A percentile compares a stretch with the other conserved stretches of the same genome.
phyloP scores from a whole-genome alignment of 2,797 vertebrate species.

The Rhabdomys pumilio region DNA sequence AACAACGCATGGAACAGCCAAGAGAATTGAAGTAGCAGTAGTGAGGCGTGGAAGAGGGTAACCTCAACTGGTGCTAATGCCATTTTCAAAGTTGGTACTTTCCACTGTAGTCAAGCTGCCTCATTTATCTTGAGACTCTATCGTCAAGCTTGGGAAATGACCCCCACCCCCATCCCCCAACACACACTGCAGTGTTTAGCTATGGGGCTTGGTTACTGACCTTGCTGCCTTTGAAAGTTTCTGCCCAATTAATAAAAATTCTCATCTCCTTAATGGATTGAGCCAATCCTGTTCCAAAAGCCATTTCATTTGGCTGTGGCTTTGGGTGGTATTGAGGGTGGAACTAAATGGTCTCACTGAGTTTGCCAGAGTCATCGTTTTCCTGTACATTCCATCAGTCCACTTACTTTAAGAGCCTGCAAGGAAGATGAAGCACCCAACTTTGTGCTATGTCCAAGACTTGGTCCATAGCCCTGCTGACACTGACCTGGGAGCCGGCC shows the following conservation, averaged over 20 bases:
- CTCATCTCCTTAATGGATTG: conserved; percentile 82
- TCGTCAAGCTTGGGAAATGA: conserved; percentile 43
- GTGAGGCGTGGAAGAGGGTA: background rate
- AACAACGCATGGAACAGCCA: background rate
- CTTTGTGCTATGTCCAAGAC: conserved; percentile 34
- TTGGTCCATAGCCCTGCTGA: background rate
- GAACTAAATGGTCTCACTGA: conserved; percentile 50
- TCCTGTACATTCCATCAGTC: conserved; percentile 65
- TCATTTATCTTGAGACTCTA: conserved; percentile 32
- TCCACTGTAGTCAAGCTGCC: conserved; percentile 25
- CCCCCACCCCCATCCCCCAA: background rate
- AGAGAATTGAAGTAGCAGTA: conserved; percentile 21
- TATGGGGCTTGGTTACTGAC: conserved; percentile 59
- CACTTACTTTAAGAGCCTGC: conserved; percentile 75
- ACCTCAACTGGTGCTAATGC: background rate
- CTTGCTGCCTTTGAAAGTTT: conserved; percentile 79
- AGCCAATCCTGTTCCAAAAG: conserved; percentile 78
- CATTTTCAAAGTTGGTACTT: conserved; percentile 16
- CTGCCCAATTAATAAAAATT: conserved; percentile 76
- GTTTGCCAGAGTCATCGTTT: conserved; percentile 72
- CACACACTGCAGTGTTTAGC: conserved; percentile 43
- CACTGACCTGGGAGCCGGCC: conserved; percentile 21
- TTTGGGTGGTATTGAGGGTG: conserved; percentile 15
- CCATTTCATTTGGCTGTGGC: conserved; percentile 80
- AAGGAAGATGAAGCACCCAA: conserved; percentile 60